phyloP scores from a whole-genome alignment of 2,888 invertebrate genomes.

The Zelleria hepariella region DNA sequence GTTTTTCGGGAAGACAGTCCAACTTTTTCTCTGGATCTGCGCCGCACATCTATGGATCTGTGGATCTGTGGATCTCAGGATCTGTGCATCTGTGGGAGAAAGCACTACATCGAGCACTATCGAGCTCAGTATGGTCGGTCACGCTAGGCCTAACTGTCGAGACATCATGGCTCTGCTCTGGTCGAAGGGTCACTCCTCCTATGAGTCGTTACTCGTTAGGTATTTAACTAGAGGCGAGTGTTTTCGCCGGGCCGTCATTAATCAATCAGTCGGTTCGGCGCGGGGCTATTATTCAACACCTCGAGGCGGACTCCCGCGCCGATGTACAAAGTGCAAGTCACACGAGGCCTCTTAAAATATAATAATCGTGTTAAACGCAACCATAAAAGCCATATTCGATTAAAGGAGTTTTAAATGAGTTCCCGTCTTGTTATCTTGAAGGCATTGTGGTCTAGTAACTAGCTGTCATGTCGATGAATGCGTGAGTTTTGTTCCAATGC shows the following conservation, averaged over 20 bases:
- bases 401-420: slow-evolving; percentile 62
- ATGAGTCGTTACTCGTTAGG: slow-evolving; percentile 11
- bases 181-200: neutral
- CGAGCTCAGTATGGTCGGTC: no score
- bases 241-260: slow-evolving; percentile 64
- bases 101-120: no score
- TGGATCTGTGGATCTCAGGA: no score
- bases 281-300: slow-evolving; percentile 60
- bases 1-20: no score
- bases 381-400: slow-evolving; percentile 68
- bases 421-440: slow-evolving; percentile 57
- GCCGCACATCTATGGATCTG: no score
- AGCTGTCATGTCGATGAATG: slow-evolving; percentile 36
- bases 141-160: no score
- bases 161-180: neutral
- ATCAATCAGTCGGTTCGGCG: slow-evolving; percentile 64
- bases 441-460: slow-evolving; percentile 48
- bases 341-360: slow-evolving; percentile 64
- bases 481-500: slow-evolving; percentile 16
- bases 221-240: slow-evolving; percentile 62
- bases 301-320: slow-evolving; percentile 32
- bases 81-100: no score
- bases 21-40: no score
- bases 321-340: slow-evolving; percentile 62
- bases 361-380: slow-evolving; percentile 70